These are phyloP conservation scores for Spilogale gracilis DNA, from an alignment of 2,113 vertebrate genomes.

Conservation along the genomic window DNA sequence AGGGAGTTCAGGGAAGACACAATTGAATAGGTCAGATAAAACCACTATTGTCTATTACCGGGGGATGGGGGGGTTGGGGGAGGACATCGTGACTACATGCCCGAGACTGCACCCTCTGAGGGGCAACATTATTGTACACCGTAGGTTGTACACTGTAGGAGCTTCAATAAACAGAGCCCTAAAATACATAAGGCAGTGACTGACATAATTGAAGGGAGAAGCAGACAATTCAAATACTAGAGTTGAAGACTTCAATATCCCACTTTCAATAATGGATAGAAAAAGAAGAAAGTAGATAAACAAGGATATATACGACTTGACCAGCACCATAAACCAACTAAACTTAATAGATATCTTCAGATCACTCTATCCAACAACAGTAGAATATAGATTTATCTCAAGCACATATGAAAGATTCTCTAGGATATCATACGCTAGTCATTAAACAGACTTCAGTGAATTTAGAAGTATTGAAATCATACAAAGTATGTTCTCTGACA, in stretches of 20 bases:
- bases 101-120: neutral
- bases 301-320: neutral
- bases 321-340: neutral
- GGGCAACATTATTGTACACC: neutral
- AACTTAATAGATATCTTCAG: neutral
- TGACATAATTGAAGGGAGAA: neutral
- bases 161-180: neutral
- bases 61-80: rapidly evolving
- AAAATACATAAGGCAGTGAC: neutral
- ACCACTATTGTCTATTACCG: neutral
- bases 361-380: neutral
- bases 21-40: neutral
- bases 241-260: neutral
- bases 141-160: rapidly evolving
- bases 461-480: neutral
- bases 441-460: neutral
- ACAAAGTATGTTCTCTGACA: neutral
- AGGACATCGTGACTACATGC: neutral
- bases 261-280: neutral
- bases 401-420: neutral
- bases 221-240: neutral
- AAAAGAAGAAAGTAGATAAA: neutral
- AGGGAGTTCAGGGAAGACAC: neutral
- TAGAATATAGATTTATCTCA: neutral
- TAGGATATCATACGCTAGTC: neutral